Base-by-base conservation (phyloP, 1,140 invertebrate species). In the Caenorhabditis brenneri region DNA sequence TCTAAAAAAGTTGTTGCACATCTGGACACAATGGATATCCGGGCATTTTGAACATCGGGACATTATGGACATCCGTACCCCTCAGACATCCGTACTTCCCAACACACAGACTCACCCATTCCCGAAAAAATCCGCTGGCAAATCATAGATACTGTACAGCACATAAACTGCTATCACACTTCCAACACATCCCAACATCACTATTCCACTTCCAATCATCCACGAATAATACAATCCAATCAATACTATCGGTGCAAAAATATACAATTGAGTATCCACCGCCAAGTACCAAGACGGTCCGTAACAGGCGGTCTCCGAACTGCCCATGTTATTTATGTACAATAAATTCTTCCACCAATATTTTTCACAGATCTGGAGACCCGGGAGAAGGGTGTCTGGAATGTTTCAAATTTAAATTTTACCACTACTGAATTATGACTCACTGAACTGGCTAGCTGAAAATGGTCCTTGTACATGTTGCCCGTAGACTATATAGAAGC, bases 331-430 rank as follows among this genome's bases (percentile, higher is more conserved):
- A 84, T 92, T 92, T 29, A 92, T 85, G 83, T 92, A 92, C 1
- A 92, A 87, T 0, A 92, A 58, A 86, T 92, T 92, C 5, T 89
- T 91, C 92, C 92, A 92, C 92, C 92, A 92, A 49, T 90, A 89
- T 1, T 88, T 84, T 80, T 88, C 87, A 86, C 92, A 92, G 79
- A 79, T 83, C 16, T 81, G 29, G 27, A 86, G 80, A 0, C 53
- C 31, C 15, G 91, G 91, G 33, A 86, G 19, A 12, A 27, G 24
- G 22, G 10, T 60, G 10, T 60, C 24, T 58, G 9, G 46, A n/a
- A n/a, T n/a, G n/a, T n/a, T 36, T 79, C 33, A 53, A 42, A 1
- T 24, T 16, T 19, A 22, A 33, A 46, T 39, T 60, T 2, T 16
- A 36, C 82, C 49, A 22, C 53, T 4, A 31, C 29, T 10, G 27